Evolutionary conservation across 2,797 vertebrate species (phyloP), one percentile per base, ranked within the genome.

Genomic region (Periophthalmus magnuspinnatus): DNA sequence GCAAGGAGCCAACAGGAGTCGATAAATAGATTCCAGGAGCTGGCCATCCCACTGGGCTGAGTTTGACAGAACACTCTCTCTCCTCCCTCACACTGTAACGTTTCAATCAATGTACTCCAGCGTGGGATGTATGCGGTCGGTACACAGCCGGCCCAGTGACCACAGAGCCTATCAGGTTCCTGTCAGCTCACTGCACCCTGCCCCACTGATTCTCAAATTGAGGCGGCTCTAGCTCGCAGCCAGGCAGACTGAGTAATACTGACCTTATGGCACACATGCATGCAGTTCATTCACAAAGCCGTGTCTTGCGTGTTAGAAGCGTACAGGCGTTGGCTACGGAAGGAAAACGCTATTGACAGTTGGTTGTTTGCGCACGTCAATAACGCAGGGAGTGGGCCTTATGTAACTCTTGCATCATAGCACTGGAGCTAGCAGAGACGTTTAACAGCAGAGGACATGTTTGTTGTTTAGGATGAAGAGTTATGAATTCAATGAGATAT

Each of bases 1-100:
- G 77, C 41, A 63, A 83, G 81, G 65, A 74, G 73, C 65, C 72
- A 67, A 76, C 17, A 0, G 62, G 50, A 67, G 80, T 89, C 83
- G 0, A 90, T 90, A 81, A 62, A 83, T 81, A 17, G 84, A 87
- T 87, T 78, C 28, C 64, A 85, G 70, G 77, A 82, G 76, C 63
- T 50, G 56, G 65, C 65, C 48, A 55, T 66, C 70, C 60, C 19
- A 65, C 67, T 52, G 59, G 56, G 68, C 64, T 21, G 50, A 77
- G 62, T 79, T 65, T 75, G 72, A 79, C 74, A 69, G 72, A 52
- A 36, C 68, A 66, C 61, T 22, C 52, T 22, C 63, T 22, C 63
- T 62, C 38, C 16, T 65, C 74, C 71, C 76, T 71, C 69, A 71
- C 76, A 82, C 72, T 84, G 81, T 69, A 72, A 55, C 70, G 67